Conservation (phyloP, 1,140 invertebrate genomes). For the Diploscapter pachys region DNA sequence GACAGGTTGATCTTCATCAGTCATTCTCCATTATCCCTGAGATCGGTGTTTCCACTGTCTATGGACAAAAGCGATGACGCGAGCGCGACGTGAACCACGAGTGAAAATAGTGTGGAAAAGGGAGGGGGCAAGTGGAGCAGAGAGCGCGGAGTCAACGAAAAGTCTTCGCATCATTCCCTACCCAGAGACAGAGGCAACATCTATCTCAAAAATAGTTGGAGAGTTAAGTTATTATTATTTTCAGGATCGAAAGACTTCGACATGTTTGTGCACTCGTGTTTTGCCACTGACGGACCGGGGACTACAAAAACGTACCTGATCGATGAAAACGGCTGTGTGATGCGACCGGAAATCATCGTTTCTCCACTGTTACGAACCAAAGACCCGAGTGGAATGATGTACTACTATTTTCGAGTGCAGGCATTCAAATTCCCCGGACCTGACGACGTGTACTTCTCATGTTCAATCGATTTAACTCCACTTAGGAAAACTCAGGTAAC, state of each 20-base stretch:
- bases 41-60: no score
- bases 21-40: not conserved
- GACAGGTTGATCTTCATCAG: constrained; percentile 31
- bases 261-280: constrained; percentile 56
- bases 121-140: no score
- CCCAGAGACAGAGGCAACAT: no score
- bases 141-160: no score
- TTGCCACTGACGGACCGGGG: constrained; percentile 50
- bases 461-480: constrained; percentile 48
- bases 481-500: constrained; percentile 17
- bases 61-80: no score
- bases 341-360: constrained; percentile 44
- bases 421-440: constrained; percentile 53
- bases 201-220: no score
- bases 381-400: constrained; percentile 31
- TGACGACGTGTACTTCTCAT: constrained; percentile 53
- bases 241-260: constrained; percentile 46
- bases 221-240: not conserved
- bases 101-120: no score
- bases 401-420: constrained; percentile 45
- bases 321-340: constrained; percentile 40
- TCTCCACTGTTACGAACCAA: constrained; percentile 31
- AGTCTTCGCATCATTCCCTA: no score
- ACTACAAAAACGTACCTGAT: constrained; percentile 21
- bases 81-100: no score